phyloP scores from a whole-genome alignment of 2,888 invertebrate genomes.

The Orthosia incerta region DNA sequence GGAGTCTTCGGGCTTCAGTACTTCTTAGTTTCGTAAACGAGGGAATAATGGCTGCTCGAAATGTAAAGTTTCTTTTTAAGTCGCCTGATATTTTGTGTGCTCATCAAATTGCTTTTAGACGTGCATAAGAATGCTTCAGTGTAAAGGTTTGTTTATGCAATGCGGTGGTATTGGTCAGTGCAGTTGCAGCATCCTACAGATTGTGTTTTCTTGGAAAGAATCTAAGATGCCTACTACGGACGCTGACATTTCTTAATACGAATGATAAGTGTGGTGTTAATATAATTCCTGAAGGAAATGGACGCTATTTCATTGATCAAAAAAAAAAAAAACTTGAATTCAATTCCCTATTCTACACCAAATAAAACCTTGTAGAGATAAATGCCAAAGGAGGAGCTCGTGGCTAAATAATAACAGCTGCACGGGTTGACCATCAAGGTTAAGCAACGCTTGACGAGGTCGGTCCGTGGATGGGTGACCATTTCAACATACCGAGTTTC shows the following conservation, averaged over 20 bases:
- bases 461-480: too few species aligned
- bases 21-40: conserved; percentile 62
- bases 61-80: conserved; percentile 57
- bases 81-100: conserved; percentile 50
- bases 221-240: conserved; percentile 1
- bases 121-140: conserved; percentile 39
- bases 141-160: conserved; percentile 57
- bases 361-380: not conserved
- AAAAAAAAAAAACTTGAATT: not conserved
- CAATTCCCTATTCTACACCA: not conserved
- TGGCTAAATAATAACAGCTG: too few species aligned
- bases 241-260: not conserved
- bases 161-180: conserved; percentile 33
- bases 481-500: too few species aligned
- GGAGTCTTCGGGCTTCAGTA: conserved; percentile 65
- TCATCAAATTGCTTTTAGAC: conserved; percentile 57
- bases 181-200: conserved; percentile 28
- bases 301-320: not conserved
- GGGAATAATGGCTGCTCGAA: conserved; percentile 53
- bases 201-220: conserved; percentile 32
- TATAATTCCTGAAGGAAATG: not conserved
- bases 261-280: too few species aligned
- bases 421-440: too few species aligned
- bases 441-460: too few species aligned
- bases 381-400: too few species aligned